Evolutionary conservation across 2,113 vertebrate genomes (phyloP).

Genomic region (Dasypus novemcinctus): DNA sequence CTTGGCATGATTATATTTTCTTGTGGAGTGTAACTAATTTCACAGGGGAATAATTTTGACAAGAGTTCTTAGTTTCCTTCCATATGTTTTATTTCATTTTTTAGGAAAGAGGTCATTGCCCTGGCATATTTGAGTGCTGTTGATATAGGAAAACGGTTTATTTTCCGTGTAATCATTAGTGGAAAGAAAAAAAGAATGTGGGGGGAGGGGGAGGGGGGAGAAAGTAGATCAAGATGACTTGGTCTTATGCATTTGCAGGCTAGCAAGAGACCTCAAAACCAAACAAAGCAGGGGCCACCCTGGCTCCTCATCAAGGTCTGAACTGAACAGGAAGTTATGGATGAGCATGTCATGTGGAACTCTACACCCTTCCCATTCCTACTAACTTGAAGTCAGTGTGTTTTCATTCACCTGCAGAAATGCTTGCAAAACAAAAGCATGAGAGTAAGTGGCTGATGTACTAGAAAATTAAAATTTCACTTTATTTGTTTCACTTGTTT

Average conservation of each 20-base stretch:
- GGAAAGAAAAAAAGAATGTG: not conserved
- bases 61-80: slow-evolving; percentile 70
- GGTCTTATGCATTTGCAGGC: not conserved
- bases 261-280: not conserved
- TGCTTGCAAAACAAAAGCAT: not conserved
- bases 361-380: not conserved
- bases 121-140: slow-evolving; percentile 63
- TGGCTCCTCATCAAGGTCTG: not conserved
- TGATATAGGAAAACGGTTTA: slow-evolving; percentile 7
- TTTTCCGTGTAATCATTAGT: slow-evolving; percentile 22
- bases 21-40: slow-evolving; percentile 77
- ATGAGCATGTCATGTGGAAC: not conserved
- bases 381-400: not conserved
- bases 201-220: too few species aligned
- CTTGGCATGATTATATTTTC: slow-evolving; percentile 68
- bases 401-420: not conserved
- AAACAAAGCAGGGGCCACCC: not conserved
- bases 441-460: not conserved
- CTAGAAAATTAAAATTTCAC: not conserved
- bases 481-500: not conserved
- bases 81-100: slow-evolving; percentile 67
- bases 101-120: slow-evolving; percentile 35
- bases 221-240: not conserved
- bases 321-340: not conserved
- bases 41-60: slow-evolving; percentile 75